A percentile compares a stretch with the other conserved stretches of the same genome.
These are phyloP conservation scores for Datnioides undecimradiatus DNA, from an alignment of 2,113 vertebrate genomes.

Conservation along the genomic window DNA sequence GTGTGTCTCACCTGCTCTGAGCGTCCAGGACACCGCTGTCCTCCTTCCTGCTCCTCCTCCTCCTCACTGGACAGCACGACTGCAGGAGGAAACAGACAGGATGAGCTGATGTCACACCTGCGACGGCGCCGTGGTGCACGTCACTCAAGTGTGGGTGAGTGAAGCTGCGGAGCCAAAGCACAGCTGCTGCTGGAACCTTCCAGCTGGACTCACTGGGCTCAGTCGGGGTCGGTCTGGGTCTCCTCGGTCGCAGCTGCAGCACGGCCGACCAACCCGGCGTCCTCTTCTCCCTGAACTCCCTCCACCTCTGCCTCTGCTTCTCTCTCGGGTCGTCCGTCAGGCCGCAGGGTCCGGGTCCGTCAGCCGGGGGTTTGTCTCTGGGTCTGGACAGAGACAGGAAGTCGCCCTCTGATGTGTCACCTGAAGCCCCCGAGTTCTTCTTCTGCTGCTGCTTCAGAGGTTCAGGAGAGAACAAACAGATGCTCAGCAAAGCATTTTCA, in stretches of 20 bases:
- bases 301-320: constrained; percentile 39
- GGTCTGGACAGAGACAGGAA: not conserved
- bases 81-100: constrained; percentile 36
- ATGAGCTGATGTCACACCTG: too few relatives aligned
- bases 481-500: too few relatives aligned
- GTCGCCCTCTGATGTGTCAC: constrained; percentile 25
- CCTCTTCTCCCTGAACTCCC: constrained; percentile 42
- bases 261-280: not conserved
- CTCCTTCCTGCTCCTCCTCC: constrained; percentile 64
- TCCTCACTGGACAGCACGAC: constrained; percentile 84
- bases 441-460: not conserved
- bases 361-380: not conserved
- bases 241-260: not conserved
- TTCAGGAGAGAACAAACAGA: not conserved
- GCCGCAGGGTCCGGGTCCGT: too few relatives aligned
- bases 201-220: constrained; percentile 67
- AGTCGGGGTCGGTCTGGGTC: not conserved
- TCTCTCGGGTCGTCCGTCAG: constrained; percentile 19
- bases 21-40: constrained; percentile 17
- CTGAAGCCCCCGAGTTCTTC: not conserved
- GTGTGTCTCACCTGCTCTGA: not conserved
- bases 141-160: too few relatives aligned
- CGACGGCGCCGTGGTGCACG: too few relatives aligned
- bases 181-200: too few relatives aligned
- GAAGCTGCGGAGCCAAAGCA: too few relatives aligned